phyloP scores from a whole-genome alignment of 2,797 vertebrate genomes.

The Molossus alvarezi region DNA sequence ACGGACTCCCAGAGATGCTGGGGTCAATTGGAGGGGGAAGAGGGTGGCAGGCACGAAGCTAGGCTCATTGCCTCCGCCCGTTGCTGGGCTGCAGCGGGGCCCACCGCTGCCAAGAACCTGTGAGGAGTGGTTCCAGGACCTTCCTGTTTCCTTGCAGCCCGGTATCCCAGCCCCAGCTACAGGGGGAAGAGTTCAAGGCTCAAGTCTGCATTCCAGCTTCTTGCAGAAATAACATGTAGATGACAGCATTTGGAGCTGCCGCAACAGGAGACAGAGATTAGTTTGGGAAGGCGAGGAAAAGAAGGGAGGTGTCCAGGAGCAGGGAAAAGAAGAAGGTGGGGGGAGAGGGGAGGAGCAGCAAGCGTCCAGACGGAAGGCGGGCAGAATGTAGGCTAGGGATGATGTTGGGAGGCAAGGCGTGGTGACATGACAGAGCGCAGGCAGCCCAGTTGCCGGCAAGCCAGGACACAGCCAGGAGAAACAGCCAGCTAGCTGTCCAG shows the following conservation, averaged over 20 bases:
- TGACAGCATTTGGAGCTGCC: constrained; percentile 11
- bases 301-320: neutral
- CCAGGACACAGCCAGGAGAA: neutral
- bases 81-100: neutral
- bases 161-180: fast-evolving
- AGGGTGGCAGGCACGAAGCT: constrained; percentile 6
- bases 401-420: neutral
- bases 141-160: constrained; percentile 26
- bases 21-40: constrained; percentile 61
- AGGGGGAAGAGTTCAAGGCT: neutral
- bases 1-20: constrained; percentile 44
- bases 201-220: constrained; percentile 50
- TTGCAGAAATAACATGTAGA: constrained; percentile 19
- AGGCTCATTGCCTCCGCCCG: neutral
- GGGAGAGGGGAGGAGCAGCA: neutral
- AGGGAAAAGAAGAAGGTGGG: neutral
- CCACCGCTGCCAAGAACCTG: constrained; percentile 27
- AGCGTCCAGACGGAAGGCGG: neutral
- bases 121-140: neutral
- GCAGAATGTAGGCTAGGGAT: neutral
- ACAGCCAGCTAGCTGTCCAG: neutral
- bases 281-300: neutral
- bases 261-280: neutral
- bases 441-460: neutral
- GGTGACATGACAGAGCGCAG: neutral